A percentile compares a stretch with the other conserved stretches of the same genome.
phyloP scores from a whole-genome alignment of 2,888 invertebrate genomes.

The Neoaliturus tenellus region DNA sequence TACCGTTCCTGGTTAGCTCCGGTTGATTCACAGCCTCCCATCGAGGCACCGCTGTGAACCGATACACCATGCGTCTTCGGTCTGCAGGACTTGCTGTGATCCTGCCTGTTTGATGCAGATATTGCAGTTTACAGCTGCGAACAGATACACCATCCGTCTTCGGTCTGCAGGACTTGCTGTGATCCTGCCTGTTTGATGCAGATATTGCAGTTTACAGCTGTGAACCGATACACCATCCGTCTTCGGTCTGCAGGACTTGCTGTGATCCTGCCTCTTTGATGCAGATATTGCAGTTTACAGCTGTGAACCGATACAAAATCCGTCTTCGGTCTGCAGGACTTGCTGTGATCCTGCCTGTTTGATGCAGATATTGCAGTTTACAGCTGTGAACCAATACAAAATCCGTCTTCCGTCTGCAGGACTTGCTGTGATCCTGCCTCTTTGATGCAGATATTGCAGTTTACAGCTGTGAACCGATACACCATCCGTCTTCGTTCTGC shows the following conservation, averaged over 20 bases:
- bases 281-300: too few species aligned
- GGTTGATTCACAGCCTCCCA: background rate
- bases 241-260: background rate
- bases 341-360: background rate
- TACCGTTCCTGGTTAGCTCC: background rate
- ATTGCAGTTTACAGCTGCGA: too few species aligned
- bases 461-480: too few species aligned
- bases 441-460: too few species aligned
- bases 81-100: too few species aligned
- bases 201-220: too few species aligned
- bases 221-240: too few species aligned
- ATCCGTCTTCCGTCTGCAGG: background rate
- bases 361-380: too few species aligned
- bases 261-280: background rate
- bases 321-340: background rate
- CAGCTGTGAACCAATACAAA: too few species aligned
- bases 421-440: background rate
- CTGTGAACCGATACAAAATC: too few species aligned
- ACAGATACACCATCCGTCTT: background rate
- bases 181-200: too few species aligned
- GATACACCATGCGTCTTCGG: background rate
- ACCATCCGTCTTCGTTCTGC: background rate
- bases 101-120: too few species aligned
- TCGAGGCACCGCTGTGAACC: background rate
- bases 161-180: background rate